Conservation (phyloP, 2,888 invertebrate genomes). For the Coremacera marginata region DNA sequence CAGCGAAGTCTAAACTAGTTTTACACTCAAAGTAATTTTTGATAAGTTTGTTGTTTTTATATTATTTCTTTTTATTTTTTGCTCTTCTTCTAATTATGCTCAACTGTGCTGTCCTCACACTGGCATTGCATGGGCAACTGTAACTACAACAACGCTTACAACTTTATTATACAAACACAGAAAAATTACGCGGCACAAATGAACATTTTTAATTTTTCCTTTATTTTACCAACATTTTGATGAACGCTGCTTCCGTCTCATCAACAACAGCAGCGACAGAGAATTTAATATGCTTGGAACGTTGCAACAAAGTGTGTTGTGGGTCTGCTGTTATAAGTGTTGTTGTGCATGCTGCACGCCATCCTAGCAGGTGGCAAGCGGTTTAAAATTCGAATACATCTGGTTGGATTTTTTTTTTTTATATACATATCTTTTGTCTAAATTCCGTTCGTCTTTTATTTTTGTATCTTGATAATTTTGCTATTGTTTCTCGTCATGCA, state of each 20-base stretch:
- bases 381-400: neutral
- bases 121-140: neutral
- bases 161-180: slow-evolving; percentile 2
- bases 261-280: neutral
- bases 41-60: slow-evolving; percentile 27
- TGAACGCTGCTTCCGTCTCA: neutral
- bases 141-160: neutral
- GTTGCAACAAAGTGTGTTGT: neutral
- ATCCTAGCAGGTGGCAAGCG: slow-evolving; percentile 5
- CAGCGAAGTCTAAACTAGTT: slow-evolving; percentile 6
- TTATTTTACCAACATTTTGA: neutral
- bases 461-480: neutral
- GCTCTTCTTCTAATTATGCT: slow-evolving; percentile 19
- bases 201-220: neutral
- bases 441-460: neutral
- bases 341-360: slow-evolving; percentile 1
- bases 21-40: neutral
- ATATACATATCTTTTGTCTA: neutral
- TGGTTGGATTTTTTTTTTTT: neutral
- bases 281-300: too few relatives aligned
- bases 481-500: slow-evolving; percentile 19
- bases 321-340: neutral
- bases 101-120: neutral
- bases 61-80: slow-evolving; percentile 40
- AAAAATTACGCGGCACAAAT: slow-evolving; percentile 12